Base-by-base conservation (phyloP, 2,888 invertebrate genomes). In the Cabera pusaria region DNA sequence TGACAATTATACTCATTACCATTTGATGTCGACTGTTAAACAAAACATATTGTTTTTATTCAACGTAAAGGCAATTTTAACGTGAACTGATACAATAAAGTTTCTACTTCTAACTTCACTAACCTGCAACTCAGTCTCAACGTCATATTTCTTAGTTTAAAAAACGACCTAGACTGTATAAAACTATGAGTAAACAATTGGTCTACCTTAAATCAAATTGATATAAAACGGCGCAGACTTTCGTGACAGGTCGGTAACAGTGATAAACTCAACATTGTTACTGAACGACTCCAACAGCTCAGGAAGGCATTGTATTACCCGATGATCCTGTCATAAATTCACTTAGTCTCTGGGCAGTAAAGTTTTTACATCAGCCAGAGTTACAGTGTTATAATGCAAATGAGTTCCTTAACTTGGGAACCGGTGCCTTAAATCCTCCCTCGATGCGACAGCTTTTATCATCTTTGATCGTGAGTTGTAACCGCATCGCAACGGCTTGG, bases 371-470 rank as follows among this genome's bases (percentile, higher is more conserved):
- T 68, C 66, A 31, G 63, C 48, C 50, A 21, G 59, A 70, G 62
- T 74, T 69, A 67, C 66, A 64, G 60, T 72, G 68, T 76, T 74
- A 71, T 65, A 68, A 77, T 76, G 78, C 70, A 77, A 76, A 79
- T 73, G 64, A 76, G 72, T 72, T 72, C 56, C 56, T 59, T 59
- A 73, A 73, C 67, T 76, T 52, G 56, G 44, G 59, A 57, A 56
- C 58, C 52, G 58, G 57, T 57, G 62, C 47, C 38, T 58, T 68
- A 67, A 70, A 73, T 64, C 62, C 56, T 43, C 44, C 47, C 35
- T 35, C 31, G 58, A 55, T 54, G 49, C 58, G 60, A 63, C 66
- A 56, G 59, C 35, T 56, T 58, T 59, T 61, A 56, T 64, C 57
- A 53, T 48, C 32, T n/a, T 29, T 23, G 42, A 23, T 32, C 28